Base-by-base conservation (phyloP, 2,113 vertebrate genomes). In the Lampris incognitus region DNA sequence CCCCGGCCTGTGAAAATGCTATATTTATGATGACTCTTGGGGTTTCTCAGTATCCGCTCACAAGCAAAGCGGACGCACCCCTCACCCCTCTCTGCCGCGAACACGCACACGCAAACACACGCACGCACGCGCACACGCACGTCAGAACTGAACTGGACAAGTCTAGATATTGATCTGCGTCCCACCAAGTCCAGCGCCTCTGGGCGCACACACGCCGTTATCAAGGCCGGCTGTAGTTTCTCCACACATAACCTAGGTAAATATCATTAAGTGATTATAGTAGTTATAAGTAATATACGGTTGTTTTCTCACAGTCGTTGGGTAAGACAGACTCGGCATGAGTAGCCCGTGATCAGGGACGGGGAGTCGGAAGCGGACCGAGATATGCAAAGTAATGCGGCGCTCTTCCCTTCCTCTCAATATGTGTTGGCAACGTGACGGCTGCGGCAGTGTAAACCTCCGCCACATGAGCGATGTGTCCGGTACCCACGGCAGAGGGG, bases 311-410 rank as follows among this genome's bases (percentile, higher is more conserved):
- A 24, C 24, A 24, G 24, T 0, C 24, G 24, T 24, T 24, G 24
- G 24, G 24, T 24, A 24, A 24, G 24, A 37, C 10, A 44, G 75
- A 67, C 10, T 82, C 60, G 24, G 58, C 39, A 24, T 24, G 24
- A 24, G 24, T 0, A 24, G 24, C 24, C 24, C 24, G 24, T 24
- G 24, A 24, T 24, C 24, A 24, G 40, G 67, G 66, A 66, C 56
- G 66, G 64, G 61, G 70, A 49, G 72, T 72, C 38, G 88, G 88
- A 82, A 82, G 64, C 73, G 72, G 85, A 63, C 37, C 66, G 76
- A 85, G 72, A 87, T 92, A 93, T 94, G 92, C 88, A 91, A 91
- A 92, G 87, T 88, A 91, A 84, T 94, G 93, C 93, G 91, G 93
- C 86, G 88, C 61, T 72, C 52, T 71, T 74, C 81, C 77, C 66